Evolutionary conservation across 2,888 invertebrate genomes (phyloP).

Genomic region (Pilophorus perplexus): DNA sequence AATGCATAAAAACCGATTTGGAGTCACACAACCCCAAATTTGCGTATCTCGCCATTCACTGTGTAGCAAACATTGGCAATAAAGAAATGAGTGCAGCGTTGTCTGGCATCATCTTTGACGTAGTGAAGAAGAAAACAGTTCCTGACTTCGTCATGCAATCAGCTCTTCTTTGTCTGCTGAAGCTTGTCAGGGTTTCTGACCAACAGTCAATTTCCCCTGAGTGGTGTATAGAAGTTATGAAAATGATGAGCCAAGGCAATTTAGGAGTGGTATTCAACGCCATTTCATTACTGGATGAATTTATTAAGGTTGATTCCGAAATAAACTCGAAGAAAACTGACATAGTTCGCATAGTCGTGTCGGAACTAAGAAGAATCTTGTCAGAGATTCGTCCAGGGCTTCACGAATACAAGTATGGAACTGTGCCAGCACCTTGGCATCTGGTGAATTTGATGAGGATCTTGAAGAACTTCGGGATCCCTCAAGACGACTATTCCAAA

Average conservation of each 20-base stretch:
- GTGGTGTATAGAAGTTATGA: not conserved
- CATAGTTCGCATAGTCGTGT: constrained; percentile 4
- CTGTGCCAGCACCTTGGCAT: constrained; percentile 12
- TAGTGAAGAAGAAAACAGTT: not conserved
- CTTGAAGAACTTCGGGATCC: not conserved
- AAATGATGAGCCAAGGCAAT: not conserved
- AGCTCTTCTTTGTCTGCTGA: constrained; percentile 2
- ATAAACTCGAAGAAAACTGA: constrained; percentile 2
- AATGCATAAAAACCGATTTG: constrained; percentile 22
- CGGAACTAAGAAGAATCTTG: constrained; percentile 16
- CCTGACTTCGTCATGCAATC: constrained; percentile 1
- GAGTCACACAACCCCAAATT: not conserved
- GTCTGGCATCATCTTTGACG: not conserved
- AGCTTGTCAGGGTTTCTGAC: not conserved
- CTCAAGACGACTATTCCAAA: not conserved
- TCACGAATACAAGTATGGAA: not conserved
- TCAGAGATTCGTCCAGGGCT: not conserved
- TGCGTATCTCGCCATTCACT: constrained; percentile 6
- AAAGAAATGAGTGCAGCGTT: constrained; percentile 7
- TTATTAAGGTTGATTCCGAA: not conserved
- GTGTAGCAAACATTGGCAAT: constrained; percentile 2
- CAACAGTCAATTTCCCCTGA: not conserved
- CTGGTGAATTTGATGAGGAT: not conserved
- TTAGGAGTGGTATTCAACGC: constrained; percentile 9
- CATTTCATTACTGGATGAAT: not conserved